Conservation (phyloP, 2,113 vertebrate species). For the Phodopus roborovskii region DNA sequence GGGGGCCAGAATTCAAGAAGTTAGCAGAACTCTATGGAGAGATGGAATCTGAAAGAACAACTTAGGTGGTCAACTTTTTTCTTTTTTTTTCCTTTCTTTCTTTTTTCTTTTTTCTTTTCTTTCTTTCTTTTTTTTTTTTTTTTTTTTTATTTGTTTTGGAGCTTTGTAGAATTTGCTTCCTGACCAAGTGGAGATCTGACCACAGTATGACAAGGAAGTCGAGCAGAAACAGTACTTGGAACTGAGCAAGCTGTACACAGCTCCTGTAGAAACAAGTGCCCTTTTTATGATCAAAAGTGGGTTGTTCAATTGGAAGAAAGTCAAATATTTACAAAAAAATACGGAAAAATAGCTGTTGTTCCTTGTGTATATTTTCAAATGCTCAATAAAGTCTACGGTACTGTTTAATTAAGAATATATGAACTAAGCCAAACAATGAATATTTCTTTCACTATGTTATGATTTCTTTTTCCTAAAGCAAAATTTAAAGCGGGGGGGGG, state of each 20-base stretch:
- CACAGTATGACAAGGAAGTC: conserved; percentile 81
- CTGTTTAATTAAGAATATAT: conserved; percentile 90
- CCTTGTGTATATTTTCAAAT: conserved; percentile 98
- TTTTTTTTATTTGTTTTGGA: background rate
- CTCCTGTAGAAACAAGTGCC: conserved; percentile 91
- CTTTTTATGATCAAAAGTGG: conserved; percentile 90
- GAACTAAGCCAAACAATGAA: conserved; percentile 83
- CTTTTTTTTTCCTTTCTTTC: background rate
- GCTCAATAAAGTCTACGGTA: conserved; percentile 95
- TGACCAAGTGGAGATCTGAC: conserved; percentile 76
- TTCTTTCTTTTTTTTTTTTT: background rate
- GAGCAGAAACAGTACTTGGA: conserved; percentile 84
- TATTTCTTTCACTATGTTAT: conserved; percentile 80
- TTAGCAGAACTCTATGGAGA: conserved; percentile 97
- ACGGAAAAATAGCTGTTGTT: conserved; percentile 91
- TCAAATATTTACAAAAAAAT: conserved; percentile 87
- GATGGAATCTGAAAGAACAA: conserved; percentile 92
- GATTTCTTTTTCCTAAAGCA: conserved; percentile 41
- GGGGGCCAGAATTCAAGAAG: conserved; percentile 96
- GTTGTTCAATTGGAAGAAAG: conserved; percentile 88
- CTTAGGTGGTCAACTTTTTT: conserved; percentile 76
- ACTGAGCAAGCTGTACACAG: conserved; percentile 87
- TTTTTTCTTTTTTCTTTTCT: background rate
- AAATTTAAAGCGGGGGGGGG: conserved; percentile 13
- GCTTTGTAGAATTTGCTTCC: conserved; percentile 84